These are phyloP conservation scores for Oncorhynchus nerka DNA, from an alignment of 2,113 vertebrate species.

Conservation along the genomic window DNA sequence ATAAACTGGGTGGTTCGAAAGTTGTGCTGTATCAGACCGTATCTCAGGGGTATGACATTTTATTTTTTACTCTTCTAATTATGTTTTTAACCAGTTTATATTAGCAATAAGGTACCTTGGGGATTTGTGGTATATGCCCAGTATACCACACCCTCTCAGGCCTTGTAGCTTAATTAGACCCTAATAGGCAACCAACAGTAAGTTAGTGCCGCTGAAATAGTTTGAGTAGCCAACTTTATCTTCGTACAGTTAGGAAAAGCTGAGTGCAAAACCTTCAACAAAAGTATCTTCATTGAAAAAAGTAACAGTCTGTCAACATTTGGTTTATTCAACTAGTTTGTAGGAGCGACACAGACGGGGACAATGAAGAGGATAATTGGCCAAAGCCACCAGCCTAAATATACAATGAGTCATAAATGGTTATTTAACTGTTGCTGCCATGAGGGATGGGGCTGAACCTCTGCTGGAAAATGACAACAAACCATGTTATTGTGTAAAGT, in stretches of 20 bases:
- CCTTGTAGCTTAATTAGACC: neutral
- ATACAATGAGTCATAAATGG: conserved; percentile 29
- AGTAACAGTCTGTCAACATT: neutral
- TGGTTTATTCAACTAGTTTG: neutral
- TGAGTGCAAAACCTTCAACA: neutral
- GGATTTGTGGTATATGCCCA: too few species aligned
- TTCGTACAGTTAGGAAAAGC: neutral
- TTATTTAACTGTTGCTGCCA: conserved; percentile 26
- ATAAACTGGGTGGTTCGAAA: neutral
- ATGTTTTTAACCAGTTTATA: too few species aligned
- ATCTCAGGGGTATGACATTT: too few species aligned
- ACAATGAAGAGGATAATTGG: conserved; percentile 2
- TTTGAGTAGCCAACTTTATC: too few species aligned
- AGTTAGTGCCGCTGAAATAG: too few species aligned
- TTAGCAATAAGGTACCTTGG: too few species aligned
- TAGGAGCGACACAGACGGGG: neutral
- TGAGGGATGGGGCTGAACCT: conserved; percentile 14
- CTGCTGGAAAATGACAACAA: conserved; percentile 18
- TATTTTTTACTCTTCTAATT: too few species aligned
- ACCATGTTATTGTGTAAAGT: conserved; percentile 30
- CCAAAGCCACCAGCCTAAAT: neutral
- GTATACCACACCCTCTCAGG: too few species aligned
- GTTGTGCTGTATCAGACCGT: too few species aligned
- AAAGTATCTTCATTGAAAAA: too few species aligned
- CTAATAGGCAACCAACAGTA: neutral